Evolutionary conservation across 2,113 vertebrate species (phyloP).

Genomic region (Pitta sordida): DNA sequence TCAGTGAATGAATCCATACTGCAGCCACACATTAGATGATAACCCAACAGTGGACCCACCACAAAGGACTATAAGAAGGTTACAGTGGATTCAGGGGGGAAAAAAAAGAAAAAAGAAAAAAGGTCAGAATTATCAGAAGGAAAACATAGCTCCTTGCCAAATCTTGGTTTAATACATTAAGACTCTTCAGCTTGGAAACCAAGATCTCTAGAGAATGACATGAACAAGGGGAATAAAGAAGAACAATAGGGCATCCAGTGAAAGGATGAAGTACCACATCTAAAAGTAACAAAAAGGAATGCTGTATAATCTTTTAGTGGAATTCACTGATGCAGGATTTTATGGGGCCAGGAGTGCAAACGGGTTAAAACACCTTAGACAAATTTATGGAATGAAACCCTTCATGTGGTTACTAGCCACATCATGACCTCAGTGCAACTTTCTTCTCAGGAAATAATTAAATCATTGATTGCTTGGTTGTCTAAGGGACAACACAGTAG

Average conservation of each 20-base stretch:
- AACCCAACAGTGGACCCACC: background rate
- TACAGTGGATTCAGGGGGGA: background rate
- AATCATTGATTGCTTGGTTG: background rate
- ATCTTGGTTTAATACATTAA: background rate
- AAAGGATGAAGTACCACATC: background rate
- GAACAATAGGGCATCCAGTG: background rate
- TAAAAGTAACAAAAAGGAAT: background rate
- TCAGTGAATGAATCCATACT: background rate
- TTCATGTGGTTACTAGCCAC: background rate
- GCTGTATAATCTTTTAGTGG: background rate
- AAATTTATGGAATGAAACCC: background rate
- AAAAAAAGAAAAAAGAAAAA: background rate
- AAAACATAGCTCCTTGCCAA: background rate
- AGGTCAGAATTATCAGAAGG: background rate
- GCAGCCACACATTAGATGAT: background rate
- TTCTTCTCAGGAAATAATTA: background rate
- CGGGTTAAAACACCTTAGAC: background rate
- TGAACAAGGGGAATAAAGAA: background rate
- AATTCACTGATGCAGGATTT: background rate
- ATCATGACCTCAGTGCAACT: background rate
- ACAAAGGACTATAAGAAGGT: background rate
- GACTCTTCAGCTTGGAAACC: background rate
- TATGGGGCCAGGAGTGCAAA: background rate
- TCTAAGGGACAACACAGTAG: background rate
- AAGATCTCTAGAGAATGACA: background rate